Percentiles rank a stretch among this genome's conserved stretches.
Evolutionary conservation across 2,113 vertebrate genomes (phyloP).

Genomic region (Podarcis muralis): DNA sequence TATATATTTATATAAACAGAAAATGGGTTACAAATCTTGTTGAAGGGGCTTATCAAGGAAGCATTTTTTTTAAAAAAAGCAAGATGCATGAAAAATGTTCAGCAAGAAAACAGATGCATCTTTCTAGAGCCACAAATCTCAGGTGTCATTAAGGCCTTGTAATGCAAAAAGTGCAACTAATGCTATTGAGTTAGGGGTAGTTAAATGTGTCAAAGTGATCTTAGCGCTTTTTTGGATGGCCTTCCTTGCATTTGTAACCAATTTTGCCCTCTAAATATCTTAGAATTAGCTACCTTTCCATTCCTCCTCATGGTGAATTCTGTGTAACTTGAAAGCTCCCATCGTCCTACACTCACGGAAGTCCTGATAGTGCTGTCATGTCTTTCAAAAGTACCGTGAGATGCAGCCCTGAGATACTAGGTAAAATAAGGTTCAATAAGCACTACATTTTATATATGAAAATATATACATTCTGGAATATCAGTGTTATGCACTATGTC

Average conservation of each 20-base stretch:
- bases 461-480: neutral
- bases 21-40: neutral
- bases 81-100: neutral
- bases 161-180: neutral
- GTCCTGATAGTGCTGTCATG: neutral
- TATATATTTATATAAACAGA: neutral
- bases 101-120: neutral
- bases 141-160: neutral
- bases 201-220: neutral
- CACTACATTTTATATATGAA: slow-evolving; percentile 6
- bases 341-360: slow-evolving; percentile 13
- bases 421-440: slow-evolving; percentile 18
- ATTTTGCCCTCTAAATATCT: slow-evolving; percentile 15
- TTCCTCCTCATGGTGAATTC: slow-evolving; percentile 8
- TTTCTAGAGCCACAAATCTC: neutral
- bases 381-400: slow-evolving; percentile 5
- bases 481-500: neutral
- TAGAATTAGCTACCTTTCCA: slow-evolving; percentile 13
- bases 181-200: neutral
- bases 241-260: neutral
- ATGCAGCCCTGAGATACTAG: neutral
- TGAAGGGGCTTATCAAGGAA: neutral
- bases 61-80: neutral
- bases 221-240: neutral
- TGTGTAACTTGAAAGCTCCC: slow-evolving; percentile 30